phyloP scores from a whole-genome alignment of 2,888 invertebrate species.

The Heliconius sara region DNA sequence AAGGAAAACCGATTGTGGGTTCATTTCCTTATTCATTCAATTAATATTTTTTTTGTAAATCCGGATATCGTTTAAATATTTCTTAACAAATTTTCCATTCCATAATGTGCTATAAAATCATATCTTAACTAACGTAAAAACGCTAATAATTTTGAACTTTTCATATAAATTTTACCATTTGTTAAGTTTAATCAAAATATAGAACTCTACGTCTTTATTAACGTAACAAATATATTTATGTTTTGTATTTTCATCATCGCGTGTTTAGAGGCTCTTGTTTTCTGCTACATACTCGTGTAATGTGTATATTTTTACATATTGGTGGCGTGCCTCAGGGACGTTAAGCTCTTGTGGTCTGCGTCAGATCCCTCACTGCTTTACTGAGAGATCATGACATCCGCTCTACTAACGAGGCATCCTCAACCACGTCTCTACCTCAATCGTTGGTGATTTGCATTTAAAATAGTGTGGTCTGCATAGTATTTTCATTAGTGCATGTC shows the following conservation, averaged over 20 bases:
- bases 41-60: too few relatives aligned
- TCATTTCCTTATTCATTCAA: too few relatives aligned
- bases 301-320: conserved; percentile 32
- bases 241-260: background rate
- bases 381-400: conserved; percentile 23
- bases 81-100: background rate
- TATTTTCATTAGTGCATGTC: background rate
- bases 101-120: background rate
- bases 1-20: too few relatives aligned
- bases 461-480: background rate
- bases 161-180: background rate
- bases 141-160: background rate
- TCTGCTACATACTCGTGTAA: background rate
- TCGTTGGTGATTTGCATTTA: background rate
- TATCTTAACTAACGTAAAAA: background rate
- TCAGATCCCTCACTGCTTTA: background rate
- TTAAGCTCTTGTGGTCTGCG: conserved; percentile 15
- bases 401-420: conserved; percentile 24
- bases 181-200: background rate
- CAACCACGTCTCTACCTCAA: background rate
- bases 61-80: too few relatives aligned
- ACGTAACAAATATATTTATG: conserved; percentile 2
- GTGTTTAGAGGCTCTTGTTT: conserved; percentile 16
- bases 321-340: conserved; percentile 20
- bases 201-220: conserved; percentile 13